Evolutionary conservation across 2,797 vertebrate genomes (phyloP), one percentile per base, ranked within the genome.

Genomic region (Avahi laniger): DNA sequence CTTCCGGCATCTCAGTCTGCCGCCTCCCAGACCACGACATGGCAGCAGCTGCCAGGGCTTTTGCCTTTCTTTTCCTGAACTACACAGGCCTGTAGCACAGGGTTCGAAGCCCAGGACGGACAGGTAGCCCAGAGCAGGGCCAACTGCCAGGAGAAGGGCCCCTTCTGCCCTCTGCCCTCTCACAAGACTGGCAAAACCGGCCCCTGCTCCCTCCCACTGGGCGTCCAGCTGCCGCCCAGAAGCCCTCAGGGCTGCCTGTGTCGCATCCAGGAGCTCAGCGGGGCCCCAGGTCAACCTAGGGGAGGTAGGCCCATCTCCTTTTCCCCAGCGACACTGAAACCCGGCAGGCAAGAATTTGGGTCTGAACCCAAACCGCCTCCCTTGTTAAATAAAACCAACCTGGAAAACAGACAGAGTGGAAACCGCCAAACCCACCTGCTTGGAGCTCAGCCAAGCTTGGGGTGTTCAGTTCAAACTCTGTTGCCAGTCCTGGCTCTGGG

Each of bases 311-410:
- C 14, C 13, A 38, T 41, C 41, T 82, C 18, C 3, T 38, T 38
- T 72, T 46, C 33, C 9, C 9, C 4, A 22, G 70, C 35, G 63
- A 84, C 79, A 41, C n/a, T 2, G 0, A 86, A 57, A 41, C 8
- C 0, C 0, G 7, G 38, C 33, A 63, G 84, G 48, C 0, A 3
- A 86, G 61, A 65, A 35, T n/a, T 20, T 57, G 52, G 10, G 1
- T 59, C 75, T 65, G 48, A 67, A 83, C 14, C 38, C 13, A 5
- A 59, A 41, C 8, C 0, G 2, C 18, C 26, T 72, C 9, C 63
- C 28, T 81, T 17, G 46, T 89, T 91, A 43, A 54, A 61, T 43
- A 72, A 85, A 87, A 93, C 11, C 30, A 96, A 41, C 84, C 65
- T 14, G 17, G 91, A 73, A 87, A 92, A 61, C 79, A 80, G 86